Conservation (phyloP, 2,113 vertebrate genomes). For the Nothoprocta pentlandii region DNA sequence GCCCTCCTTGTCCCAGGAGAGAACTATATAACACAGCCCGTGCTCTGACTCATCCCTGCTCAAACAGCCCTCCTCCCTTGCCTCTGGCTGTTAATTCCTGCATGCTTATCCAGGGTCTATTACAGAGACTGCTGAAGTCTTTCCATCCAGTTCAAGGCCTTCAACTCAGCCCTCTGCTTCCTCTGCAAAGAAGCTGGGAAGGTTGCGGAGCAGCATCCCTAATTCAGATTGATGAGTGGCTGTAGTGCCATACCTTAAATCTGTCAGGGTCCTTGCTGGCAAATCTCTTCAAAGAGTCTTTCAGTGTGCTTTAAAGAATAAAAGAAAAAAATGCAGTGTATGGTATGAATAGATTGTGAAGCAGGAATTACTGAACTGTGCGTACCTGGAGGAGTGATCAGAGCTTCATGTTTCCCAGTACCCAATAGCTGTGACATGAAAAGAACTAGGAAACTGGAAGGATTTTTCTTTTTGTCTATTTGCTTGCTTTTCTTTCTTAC, state of each 20-base stretch:
- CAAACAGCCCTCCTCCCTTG: not conserved
- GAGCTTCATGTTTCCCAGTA: fast-evolving
- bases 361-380: not conserved
- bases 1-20: fast-evolving
- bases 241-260: not conserved
- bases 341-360: not conserved
- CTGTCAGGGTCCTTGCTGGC: not conserved
- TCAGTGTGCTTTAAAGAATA: not conserved
- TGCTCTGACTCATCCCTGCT: not conserved
- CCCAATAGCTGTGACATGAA: not conserved
- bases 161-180: not conserved
- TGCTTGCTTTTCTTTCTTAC: not conserved
- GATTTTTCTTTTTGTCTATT: not conserved
- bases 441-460: not conserved
- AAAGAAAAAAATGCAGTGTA: not conserved
- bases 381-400: not conserved
- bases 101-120: not conserved
- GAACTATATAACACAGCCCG: not conserved
- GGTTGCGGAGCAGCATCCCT: not conserved
- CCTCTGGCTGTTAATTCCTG: not conserved
- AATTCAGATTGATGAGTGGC: not conserved
- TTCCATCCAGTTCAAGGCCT: not conserved
- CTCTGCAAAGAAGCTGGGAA: not conserved
- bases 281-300: not conserved
- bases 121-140: not conserved